These are phyloP conservation scores for Melolontha melolontha DNA, from an alignment of 2,888 invertebrate genomes.

Conservation along the genomic window DNA sequence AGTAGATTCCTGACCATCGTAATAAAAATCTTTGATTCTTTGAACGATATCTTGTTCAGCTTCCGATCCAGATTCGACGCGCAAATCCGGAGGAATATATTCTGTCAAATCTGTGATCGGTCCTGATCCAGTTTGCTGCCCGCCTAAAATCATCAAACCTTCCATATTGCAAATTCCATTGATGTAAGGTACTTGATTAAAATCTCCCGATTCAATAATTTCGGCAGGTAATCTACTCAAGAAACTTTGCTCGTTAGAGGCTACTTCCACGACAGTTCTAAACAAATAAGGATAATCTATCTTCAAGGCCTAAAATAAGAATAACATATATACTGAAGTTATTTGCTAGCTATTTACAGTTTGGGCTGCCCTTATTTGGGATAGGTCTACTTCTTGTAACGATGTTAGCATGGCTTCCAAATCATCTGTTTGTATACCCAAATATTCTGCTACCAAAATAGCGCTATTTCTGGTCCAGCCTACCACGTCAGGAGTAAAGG, in stretches of 20 bases:
- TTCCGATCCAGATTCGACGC: background rate
- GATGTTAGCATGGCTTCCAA: background rate
- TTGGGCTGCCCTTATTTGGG: conserved; percentile 6
- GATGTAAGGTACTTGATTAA: too few species aligned
- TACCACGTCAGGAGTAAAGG: background rate
- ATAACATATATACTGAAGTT: too few species aligned
- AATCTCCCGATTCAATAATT: too few species aligned
- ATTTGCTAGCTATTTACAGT: background rate
- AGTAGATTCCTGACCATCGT: conserved; percentile 4
- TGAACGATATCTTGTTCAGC: background rate
- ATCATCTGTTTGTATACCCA: conserved; percentile 14
- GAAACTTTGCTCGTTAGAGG: too few species aligned
- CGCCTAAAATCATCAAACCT: too few species aligned
- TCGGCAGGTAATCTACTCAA: too few species aligned
- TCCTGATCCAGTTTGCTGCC: background rate
- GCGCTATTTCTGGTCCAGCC: conserved; percentile 13
- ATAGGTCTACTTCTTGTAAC: conserved; percentile 12
- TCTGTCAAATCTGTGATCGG: conserved; percentile 12
- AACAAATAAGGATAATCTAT: too few species aligned
- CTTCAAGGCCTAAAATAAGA: too few species aligned
- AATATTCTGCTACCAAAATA: background rate
- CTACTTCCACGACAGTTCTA: too few species aligned
- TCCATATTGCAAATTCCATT: too few species aligned
- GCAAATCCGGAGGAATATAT: conserved; percentile 12
- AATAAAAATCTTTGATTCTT: conserved; percentile 31